Evolutionary conservation across 1,140 invertebrate species (phyloP).

Genomic region (Neuroterus valhalla): DNA sequence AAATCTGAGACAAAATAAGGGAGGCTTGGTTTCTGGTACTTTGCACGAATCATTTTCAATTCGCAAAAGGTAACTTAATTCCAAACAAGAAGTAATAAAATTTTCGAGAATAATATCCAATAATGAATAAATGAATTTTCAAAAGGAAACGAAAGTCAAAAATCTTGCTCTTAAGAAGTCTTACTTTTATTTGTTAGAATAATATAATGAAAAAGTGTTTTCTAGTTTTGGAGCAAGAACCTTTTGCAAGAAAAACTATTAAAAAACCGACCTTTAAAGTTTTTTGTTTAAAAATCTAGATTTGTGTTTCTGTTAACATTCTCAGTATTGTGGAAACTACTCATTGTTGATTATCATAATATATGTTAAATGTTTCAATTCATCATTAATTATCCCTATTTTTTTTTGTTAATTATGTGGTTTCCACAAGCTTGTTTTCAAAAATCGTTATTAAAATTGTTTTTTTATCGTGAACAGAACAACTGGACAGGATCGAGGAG

Average conservation of each 20-base stretch:
- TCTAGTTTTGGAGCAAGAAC: no score
- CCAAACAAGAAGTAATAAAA: not conserved
- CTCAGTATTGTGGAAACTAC: not conserved
- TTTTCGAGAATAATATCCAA: no score
- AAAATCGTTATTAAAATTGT: slow-evolving; percentile 36
- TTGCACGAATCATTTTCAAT: slow-evolving; percentile 21
- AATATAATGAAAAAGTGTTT: not conserved
- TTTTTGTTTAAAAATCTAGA: not conserved
- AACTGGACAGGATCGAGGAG: slow-evolving; percentile 99
- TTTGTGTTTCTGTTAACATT: not conserved
- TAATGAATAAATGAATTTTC: no score
- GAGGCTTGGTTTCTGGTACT: slow-evolving; percentile 22
- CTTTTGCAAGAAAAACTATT: slow-evolving; percentile 8
- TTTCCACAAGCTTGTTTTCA: slow-evolving; percentile 11
- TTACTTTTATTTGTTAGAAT: not conserved
- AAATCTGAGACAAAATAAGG: not conserved
- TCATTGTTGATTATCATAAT: no score
- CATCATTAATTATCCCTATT: not conserved
- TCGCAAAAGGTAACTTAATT: slow-evolving; percentile 12
- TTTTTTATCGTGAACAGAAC: slow-evolving; percentile 81
- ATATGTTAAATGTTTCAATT: slow-evolving; percentile 13
- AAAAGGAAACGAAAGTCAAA: no score
- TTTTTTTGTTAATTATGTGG: not conserved
- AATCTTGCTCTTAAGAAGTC: no score
- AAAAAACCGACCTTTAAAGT: slow-evolving; percentile 20